These are phyloP conservation scores for Arbacia lixula DNA, from an alignment of 53 echinoderm and acorn worm genomes.

Conservation along the genomic window DNA sequence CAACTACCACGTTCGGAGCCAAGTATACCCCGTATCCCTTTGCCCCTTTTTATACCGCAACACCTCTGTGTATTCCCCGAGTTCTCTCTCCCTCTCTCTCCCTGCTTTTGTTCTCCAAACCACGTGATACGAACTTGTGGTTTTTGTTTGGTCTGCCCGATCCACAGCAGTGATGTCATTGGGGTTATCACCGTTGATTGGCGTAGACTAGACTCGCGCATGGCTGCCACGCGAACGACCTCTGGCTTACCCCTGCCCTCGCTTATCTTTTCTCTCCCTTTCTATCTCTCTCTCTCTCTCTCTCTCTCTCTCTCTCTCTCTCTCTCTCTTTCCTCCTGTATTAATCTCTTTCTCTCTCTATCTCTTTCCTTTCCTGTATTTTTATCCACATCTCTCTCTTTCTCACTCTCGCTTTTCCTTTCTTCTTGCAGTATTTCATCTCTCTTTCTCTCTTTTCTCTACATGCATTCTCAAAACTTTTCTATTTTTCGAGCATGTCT, in stretches of 20 bases:
- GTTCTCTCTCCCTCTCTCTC: not conserved
- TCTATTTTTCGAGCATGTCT: too few species aligned
- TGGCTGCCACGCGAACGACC: constrained; percentile 49
- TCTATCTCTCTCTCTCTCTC: too few species aligned
- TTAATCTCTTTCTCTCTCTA: too few species aligned
- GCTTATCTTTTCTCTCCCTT: too few species aligned
- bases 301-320: too few species aligned
- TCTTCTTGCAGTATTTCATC: too few species aligned
- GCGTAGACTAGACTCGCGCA: constrained; percentile 12
- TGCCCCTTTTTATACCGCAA: constrained; percentile 22
- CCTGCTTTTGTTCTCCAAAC: not conserved
- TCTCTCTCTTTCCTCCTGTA: too few species aligned
- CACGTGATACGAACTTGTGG: constrained; percentile 38
- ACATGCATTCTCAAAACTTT: too few species aligned
- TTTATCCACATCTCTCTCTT: too few species aligned
- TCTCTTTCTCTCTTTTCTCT: too few species aligned
- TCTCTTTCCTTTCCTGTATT: too few species aligned
- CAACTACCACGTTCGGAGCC: constrained; percentile 8
- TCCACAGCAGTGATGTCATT: constrained; percentile 39
- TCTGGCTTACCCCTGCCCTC: not conserved
- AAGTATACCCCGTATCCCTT: constrained; percentile 43
- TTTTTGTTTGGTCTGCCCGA: constrained; percentile 27
- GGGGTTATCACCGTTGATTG: constrained; percentile 31
- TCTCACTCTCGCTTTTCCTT: too few species aligned
- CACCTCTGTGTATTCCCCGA: constrained; percentile 3